Evolutionary conservation across 2,888 invertebrate species (phyloP), one percentile per base, ranked within the genome.

Genomic region (Pocota personata): DNA sequence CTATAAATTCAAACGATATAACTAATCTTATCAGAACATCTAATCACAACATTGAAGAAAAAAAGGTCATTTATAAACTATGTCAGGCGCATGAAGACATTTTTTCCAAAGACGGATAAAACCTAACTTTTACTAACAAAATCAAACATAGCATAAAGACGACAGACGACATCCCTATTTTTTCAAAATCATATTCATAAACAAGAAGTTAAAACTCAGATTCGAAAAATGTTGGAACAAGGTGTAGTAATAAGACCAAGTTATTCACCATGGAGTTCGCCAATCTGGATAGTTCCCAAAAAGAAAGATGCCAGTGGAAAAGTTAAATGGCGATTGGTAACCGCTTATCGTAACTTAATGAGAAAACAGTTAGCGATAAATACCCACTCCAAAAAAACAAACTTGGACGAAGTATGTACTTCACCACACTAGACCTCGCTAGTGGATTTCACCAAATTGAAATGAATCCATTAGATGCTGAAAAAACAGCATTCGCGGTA

Each of bases 401-500:
- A 52, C 40, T 55, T 0, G 40, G 55, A 3, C 27, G 32, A 6
- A 37, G 24, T 4, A 55, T 40, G n/a, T 69, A 55, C 24, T 69
- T 69, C 40, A 32, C 43, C 7, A 67, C 66, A 21, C 21, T 67
- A 8, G 66, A 67, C 3, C 37, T 50, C 0, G 24, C 66, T 14
- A 24, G 35, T 5, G 52, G 50, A 0, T 67, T 67, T 2, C 50
- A 67, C 3, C 66, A 67, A 6, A 67, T 67, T 5, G 37, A 37
- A 2, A 50, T 66, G 32, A n/a, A 64, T 21, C 46, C 46, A 27
- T 10, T 1, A 19, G 66, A 48, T 19, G 35, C 50, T 7, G 8
- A 6, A 32, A 66, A 66, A 35, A 66, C 66, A 35, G 66, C 66
- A 8, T 66, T 66, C 21, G 50, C 66, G 0, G 21, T 66, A 3